Evolutionary conservation across 2,113 vertebrate species (phyloP), one percentile per base, ranked within the genome.

Genomic region (Ceyx cyanopectus): DNA sequence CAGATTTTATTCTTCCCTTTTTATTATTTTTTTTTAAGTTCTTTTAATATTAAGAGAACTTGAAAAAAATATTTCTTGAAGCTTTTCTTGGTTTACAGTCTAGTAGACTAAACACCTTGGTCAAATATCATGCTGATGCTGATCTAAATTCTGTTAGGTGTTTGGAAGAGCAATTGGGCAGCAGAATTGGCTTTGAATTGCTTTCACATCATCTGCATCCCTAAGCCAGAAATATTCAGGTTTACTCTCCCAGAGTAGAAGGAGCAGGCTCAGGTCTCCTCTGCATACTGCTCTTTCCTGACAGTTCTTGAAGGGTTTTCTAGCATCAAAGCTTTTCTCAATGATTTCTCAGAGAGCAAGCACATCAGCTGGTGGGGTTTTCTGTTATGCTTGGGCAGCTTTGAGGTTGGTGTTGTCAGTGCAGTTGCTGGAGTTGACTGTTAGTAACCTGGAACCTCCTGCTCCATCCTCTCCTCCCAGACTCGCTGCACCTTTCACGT

Each of bases 401-500:
- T 23, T n/a, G 34, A 41, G 53, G 56, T 37, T 51, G 34, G 20
- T 50, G 15, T 23, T 74, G 41, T 51, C 62, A 75, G 41, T 41
- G 29, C 18, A 13, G 50, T 5, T 62, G 34, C 10, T 67, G 12
- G 32, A 50, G 46, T 34, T 34, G 75, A 21, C 40, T 46, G 21
- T 27, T 40, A 11, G 69, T 23, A 41, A 24, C 41, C 48, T 43
- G 40, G 17, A 50, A 18, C 20, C 14, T 30, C 22, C 32, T 16
- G 9, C 15, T 60, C 17, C 30, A 15, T 21, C 46, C 37, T 30
- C n/a, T 57, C n/a, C 53, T 46, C 40, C 32, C 40, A 48, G 30
- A 18, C 53, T 13, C 18, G 0, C 32, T 30, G 54, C 3, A 8
- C 50, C 16, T 57, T 69, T 48, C 51, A 14, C 2, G 0, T 6